Conservation (phyloP, 2,113 vertebrate genomes). For the Tursiops truncatus region DNA sequence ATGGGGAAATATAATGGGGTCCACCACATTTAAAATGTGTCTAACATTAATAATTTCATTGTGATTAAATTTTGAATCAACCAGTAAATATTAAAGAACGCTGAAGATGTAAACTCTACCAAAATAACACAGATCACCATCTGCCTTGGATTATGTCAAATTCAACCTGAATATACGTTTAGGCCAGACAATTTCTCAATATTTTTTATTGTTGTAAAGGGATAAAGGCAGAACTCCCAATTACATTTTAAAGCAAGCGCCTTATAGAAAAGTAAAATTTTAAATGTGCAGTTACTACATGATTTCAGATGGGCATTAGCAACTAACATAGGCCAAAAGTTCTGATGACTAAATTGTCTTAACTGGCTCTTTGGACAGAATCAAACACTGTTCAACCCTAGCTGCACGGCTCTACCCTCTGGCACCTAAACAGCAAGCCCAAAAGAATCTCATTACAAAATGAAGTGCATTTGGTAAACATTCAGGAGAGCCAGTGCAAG, state of each 20-base stretch:
- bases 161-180: not conserved
- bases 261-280: not conserved
- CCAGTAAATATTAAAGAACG: slow-evolving; percentile 40
- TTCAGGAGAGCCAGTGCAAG: not conserved
- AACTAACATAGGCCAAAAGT: not conserved
- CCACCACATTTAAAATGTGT: not conserved
- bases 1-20: not conserved
- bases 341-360: not conserved
- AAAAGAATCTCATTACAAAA: slow-evolving; percentile 43
- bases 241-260: not conserved
- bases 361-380: not conserved
- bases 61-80: slow-evolving; percentile 46
- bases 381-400: not conserved
- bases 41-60: not conserved
- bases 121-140: not conserved
- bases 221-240: not conserved
- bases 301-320: not conserved
- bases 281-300: not conserved
- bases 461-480: not conserved
- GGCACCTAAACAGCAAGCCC: not conserved
- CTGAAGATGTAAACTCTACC: slow-evolving; percentile 39
- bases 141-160: not conserved
- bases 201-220: not conserved
- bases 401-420: not conserved
- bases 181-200: not conserved